phyloP scores from a whole-genome alignment of 2,797 vertebrate genomes.

The Hippoglossus hippoglossus region DNA sequence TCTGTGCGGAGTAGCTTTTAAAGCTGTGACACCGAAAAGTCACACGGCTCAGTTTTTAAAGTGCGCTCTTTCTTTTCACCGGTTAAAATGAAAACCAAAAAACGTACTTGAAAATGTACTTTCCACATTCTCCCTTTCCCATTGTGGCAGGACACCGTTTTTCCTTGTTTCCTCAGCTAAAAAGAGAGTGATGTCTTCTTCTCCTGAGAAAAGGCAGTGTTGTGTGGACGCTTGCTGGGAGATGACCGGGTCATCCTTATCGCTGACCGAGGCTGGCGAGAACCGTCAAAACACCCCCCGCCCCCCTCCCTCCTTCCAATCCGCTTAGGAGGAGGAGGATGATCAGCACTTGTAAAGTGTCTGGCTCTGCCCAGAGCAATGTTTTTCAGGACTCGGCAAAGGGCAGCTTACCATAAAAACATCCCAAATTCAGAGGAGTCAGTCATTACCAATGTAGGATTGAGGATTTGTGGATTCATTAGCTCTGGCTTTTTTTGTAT shows the following conservation, averaged over 20 bases:
- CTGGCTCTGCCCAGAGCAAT: slow-evolving; percentile 56
- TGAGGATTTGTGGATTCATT: slow-evolving; percentile 35
- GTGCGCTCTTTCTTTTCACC: neutral
- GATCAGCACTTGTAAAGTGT: slow-evolving; percentile 74
- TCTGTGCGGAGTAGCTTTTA: slow-evolving; percentile 29
- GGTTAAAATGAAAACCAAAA: slow-evolving; percentile 28
- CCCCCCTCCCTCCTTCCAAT: slow-evolving; percentile 52
- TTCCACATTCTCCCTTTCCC: neutral
- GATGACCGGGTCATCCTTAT: slow-evolving; percentile 76
- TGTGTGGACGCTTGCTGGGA: slow-evolving; percentile 60
- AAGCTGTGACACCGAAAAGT: slow-evolving; percentile 11
- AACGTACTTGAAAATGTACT: slow-evolving; percentile 20
- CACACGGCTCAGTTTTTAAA: neutral
- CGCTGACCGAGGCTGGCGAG: slow-evolving; percentile 60
- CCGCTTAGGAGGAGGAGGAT: slow-evolving; percentile 65
- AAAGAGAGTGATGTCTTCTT: slow-evolving; percentile 44
- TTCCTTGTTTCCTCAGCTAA: neutral
- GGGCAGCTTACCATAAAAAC: slow-evolving; percentile 62
- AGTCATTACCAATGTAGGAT: slow-evolving; percentile 41
- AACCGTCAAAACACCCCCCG: slow-evolving; percentile 63
- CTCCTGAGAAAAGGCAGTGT: slow-evolving; percentile 49
- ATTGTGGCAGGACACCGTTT: slow-evolving; percentile 10
- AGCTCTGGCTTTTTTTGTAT: neutral
- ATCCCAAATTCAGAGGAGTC: slow-evolving; percentile 54
- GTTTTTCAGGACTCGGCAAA: slow-evolving; percentile 65